Conservation (phyloP, 2,113 vertebrate genomes). For the Elaphurus davidianus region DNA sequence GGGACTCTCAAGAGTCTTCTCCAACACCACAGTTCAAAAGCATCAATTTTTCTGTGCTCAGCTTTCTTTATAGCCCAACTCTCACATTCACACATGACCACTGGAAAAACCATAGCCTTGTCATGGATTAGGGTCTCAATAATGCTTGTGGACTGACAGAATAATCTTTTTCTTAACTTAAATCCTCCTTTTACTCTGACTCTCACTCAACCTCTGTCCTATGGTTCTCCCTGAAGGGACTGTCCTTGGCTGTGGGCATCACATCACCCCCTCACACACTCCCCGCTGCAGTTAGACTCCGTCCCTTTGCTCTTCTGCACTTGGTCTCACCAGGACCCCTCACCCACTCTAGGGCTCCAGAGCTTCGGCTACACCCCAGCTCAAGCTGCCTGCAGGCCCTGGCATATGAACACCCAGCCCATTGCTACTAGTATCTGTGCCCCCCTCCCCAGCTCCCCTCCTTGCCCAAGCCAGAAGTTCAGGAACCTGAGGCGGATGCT, state of each 20-base stretch:
- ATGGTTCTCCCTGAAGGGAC: not conserved
- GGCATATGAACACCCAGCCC: accelerated
- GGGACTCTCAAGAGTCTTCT: too few relatives aligned
- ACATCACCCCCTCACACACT: not conserved
- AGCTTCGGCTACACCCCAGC: not conserved
- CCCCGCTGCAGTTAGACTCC: accelerated
- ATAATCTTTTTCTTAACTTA: not conserved
- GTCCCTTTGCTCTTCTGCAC: not conserved
- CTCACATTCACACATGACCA: too few relatives aligned
- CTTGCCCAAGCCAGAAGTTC: not conserved
- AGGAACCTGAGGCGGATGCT: not conserved
- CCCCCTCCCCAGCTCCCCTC: accelerated
- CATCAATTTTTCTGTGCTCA: too few relatives aligned
- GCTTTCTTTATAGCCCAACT: too few relatives aligned
- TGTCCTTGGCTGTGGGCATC: not conserved
- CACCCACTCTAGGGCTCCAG: not conserved
- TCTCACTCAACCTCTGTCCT: not conserved
- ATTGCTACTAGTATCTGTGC: accelerated
- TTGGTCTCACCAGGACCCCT: not conserved
- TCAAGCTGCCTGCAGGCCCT: not conserved
- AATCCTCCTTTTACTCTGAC: not conserved
- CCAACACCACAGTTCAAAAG: too few relatives aligned
- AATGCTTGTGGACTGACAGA: not conserved
- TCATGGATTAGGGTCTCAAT: too few relatives aligned
- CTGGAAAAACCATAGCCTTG: too few relatives aligned